phyloP scores from a whole-genome alignment of 2,888 invertebrate species.

The Drosophila neoperkinsi region DNA sequence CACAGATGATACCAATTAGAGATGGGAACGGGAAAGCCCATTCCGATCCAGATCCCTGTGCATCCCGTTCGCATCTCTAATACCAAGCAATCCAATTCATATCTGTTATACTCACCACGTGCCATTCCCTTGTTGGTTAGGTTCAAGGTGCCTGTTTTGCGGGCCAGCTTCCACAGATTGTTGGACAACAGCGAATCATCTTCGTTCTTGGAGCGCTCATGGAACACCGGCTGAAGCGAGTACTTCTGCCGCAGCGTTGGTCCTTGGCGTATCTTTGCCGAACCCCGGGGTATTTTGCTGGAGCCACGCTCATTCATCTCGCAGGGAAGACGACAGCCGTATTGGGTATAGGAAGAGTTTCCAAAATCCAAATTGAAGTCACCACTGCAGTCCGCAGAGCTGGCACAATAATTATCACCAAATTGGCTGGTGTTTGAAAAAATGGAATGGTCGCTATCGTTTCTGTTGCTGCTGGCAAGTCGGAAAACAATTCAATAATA shows the following conservation, averaged over 20 bases:
- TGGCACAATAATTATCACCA: slow-evolving; percentile 3
- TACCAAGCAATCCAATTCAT: background rate
- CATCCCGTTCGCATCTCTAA: background rate
- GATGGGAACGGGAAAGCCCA: slow-evolving; percentile 1
- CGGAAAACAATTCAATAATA: background rate
- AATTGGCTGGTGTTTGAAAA: background rate
- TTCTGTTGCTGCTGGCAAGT: slow-evolving; percentile 11
- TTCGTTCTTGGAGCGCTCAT: slow-evolving; percentile 87
- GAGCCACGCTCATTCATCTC: slow-evolving; percentile 37
- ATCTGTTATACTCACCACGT: slow-evolving; percentile 86
- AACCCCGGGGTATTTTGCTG: slow-evolving; percentile 59
- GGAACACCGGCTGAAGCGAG: slow-evolving; percentile 87
- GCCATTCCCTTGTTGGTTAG: slow-evolving; percentile 91
- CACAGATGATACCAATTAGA: slow-evolving; percentile 2
- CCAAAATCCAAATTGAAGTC: slow-evolving; percentile 19
- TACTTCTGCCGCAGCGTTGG: slow-evolving; percentile 64
- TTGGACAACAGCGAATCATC: slow-evolving; percentile 89
- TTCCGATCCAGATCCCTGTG: background rate
- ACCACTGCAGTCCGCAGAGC: slow-evolving; percentile 13
- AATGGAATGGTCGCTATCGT: background rate
- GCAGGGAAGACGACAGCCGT: slow-evolving; percentile 21
- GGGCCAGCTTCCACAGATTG: slow-evolving; percentile 91
- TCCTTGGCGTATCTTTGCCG: slow-evolving; percentile 44
- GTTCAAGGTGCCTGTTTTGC: slow-evolving; percentile 92
- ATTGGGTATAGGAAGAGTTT: slow-evolving; percentile 30